These are phyloP conservation scores for Chaetophractus vellerosus DNA, from an alignment of 2,797 vertebrate genomes.

Conservation along the genomic window DNA sequence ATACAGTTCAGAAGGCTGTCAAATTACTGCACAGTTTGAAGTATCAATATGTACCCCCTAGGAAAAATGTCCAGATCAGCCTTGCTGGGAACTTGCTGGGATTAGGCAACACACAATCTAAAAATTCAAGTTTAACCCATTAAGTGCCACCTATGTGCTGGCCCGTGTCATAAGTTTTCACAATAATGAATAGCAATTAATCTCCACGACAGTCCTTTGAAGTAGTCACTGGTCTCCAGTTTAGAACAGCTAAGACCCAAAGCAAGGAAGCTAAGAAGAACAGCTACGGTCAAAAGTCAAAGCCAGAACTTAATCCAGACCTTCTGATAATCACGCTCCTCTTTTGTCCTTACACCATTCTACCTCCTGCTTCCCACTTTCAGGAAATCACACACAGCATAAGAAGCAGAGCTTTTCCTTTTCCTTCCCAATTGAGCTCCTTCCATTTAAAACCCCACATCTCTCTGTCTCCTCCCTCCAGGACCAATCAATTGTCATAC, in stretches of 20 bases:
- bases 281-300: background rate
- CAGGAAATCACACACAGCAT: background rate
- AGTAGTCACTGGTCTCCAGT: background rate
- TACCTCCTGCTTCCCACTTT: background rate
- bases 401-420: background rate
- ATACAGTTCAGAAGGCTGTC: conserved; percentile 83
- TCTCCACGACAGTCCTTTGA: background rate
- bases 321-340: conserved; percentile 30
- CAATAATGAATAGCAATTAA: background rate
- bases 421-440: background rate
- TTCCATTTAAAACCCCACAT: conserved; percentile 2
- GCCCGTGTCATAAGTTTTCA: conserved; percentile 8
- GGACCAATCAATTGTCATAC: background rate
- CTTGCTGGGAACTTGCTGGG: background rate
- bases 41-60: conserved; percentile 16
- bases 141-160: background rate
- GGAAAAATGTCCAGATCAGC: conserved; percentile 3
- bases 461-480: background rate
- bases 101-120: background rate
- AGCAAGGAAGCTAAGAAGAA: background rate
- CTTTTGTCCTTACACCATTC: background rate
- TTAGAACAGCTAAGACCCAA: background rate
- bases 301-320: background rate
- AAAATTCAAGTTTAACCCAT: background rate
- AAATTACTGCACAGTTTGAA: conserved; percentile 75